These are phyloP conservation scores for Corbicula japonica DNA, from an alignment of 2,888 invertebrate species.

Conservation along the genomic window DNA sequence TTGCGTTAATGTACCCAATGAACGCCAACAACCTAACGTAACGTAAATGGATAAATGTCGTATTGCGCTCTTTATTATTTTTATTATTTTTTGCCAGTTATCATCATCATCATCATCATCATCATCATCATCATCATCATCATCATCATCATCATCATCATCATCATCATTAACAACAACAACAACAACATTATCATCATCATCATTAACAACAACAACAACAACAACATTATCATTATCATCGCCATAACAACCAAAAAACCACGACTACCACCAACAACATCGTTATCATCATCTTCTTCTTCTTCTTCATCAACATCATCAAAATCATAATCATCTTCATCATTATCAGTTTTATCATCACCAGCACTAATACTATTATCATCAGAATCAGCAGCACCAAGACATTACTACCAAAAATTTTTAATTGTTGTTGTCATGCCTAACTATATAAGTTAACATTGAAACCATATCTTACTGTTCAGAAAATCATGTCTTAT, in stretches of 20 bases:
- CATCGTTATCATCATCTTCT: constrained; percentile 6
- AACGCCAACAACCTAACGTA: background rate
- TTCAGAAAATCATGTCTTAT: no score
- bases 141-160: constrained; percentile 8
- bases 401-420: background rate
- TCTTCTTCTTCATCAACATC: constrained; percentile 6
- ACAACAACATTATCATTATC: background rate
- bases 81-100: background rate
- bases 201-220: background rate
- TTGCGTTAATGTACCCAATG: background rate
- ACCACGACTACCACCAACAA: background rate
- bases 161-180: background rate
- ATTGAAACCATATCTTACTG: no score
- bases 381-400: background rate
- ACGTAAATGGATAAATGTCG: background rate
- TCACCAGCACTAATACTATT: background rate
- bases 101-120: constrained; percentile 4
- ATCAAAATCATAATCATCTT: background rate
- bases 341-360: background rate
- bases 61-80: background rate
- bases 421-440: background rate
- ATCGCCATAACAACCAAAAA: background rate
- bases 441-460: background rate
- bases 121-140: constrained; percentile 11
- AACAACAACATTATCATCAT: background rate